These are phyloP conservation scores for Drosophila melanogaster DNA, from an alignment of 1,140 invertebrate genomes.

Conservation along the genomic window Release_6_plus_ISO1_MT NT_033779.5:5492001-5492500, in stretches of 20 bases:
- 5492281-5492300: slow-evolving; percentile 37
- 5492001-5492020: slow-evolving; percentile 74
- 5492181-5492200: slow-evolving; percentile 79
- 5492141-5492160: slow-evolving; percentile 15
- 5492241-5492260: slow-evolving; percentile 78
- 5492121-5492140: slow-evolving; percentile 21
- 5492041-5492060: slow-evolving; percentile 84
- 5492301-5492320: slow-evolving; percentile 13
- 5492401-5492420: slow-evolving; percentile 4
- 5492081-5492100: slow-evolving; percentile 72
- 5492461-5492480: not conserved
- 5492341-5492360: slow-evolving; percentile 32
- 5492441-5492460: not conserved
- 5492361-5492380: slow-evolving; percentile 18
- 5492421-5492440: not conserved
- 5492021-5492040: slow-evolving; percentile 81
- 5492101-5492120: slow-evolving; percentile 66
- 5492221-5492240: slow-evolving; percentile 78
- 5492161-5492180: slow-evolving; percentile 40
- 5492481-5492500: not conserved
- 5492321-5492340: slow-evolving; percentile 2
- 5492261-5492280: slow-evolving; percentile 63
- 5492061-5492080: slow-evolving; percentile 67
- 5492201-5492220: slow-evolving; percentile 82
- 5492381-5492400: slow-evolving; percentile 28